phyloP scores from a whole-genome alignment of 2,888 invertebrate genomes.

The Cryptosula pallasiana region DNA sequence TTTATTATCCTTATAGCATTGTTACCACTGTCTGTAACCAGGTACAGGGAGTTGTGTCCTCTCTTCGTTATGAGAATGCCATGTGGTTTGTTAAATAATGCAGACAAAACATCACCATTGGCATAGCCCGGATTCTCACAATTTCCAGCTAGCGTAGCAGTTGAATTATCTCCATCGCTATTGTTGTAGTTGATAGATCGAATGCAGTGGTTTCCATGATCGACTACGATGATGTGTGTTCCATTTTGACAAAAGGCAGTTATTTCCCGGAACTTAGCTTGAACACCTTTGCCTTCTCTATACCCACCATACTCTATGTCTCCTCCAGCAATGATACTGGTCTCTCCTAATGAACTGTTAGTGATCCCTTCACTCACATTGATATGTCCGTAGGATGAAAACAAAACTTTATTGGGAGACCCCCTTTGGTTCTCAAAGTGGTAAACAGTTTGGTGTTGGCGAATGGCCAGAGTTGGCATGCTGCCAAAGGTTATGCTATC shows the following conservation, averaged over 20 bases:
- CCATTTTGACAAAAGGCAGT: background rate
- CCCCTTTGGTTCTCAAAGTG: no score
- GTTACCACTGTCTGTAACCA: background rate
- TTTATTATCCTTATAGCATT: background rate
- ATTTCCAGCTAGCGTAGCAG: background rate
- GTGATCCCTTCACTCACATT: no score
- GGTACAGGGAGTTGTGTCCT: background rate
- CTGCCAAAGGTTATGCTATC: no score
- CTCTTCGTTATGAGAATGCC: background rate
- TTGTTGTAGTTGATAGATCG: background rate
- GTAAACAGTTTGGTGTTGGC: no score
- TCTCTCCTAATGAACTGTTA: no score
- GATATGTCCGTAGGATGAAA: no score
- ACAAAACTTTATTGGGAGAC: no score
- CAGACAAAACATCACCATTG: background rate
- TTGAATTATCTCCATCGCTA: background rate
- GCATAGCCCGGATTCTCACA: background rate
- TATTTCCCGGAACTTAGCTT: background rate
- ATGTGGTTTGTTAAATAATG: background rate
- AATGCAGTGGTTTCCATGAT: background rate
- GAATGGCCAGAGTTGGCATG: no score
- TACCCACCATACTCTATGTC: no score
- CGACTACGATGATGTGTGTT: background rate
- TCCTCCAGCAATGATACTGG: no score
- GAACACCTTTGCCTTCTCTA: no score